Conservation (phyloP, 2,113 vertebrate genomes). For the Bubo bubo region DNA sequence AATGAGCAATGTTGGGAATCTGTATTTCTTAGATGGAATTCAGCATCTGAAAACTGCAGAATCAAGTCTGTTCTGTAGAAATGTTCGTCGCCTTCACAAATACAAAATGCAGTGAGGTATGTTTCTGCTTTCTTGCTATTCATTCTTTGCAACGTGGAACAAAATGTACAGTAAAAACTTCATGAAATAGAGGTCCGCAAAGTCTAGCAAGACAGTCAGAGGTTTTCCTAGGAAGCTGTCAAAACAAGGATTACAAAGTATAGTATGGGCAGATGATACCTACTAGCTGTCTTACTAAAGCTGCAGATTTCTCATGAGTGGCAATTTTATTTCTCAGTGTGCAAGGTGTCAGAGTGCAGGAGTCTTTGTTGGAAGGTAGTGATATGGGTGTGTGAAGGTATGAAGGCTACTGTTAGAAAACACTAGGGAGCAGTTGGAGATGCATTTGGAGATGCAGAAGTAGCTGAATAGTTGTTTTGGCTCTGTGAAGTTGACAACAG, state of each 20-base stretch:
- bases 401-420: not conserved
- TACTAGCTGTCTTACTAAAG: not conserved
- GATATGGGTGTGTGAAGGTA: rapidly evolving
- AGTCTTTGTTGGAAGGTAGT: not conserved
- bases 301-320: not conserved
- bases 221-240: not conserved
- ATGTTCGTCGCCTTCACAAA: not conserved
- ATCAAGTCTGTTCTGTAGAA: not conserved
- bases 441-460: not conserved
- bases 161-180: not conserved
- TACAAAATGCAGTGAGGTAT: not conserved
- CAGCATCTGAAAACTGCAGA: not conserved
- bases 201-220: not conserved
- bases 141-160: not conserved
- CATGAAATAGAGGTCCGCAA: not conserved
- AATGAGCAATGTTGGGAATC: not conserved
- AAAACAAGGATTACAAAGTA: not conserved
- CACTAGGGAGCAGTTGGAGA: not conserved
- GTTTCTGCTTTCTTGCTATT: not conserved
- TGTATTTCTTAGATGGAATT: not conserved
- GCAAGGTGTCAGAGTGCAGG: rapidly evolving
- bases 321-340: not conserved
- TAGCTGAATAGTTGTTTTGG: not conserved
- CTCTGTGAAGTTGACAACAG: not conserved
- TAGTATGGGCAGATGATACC: too few species aligned